Base-by-base conservation (phyloP, 1,140 invertebrate genomes). In the Hyles euphorbiae region DNA sequence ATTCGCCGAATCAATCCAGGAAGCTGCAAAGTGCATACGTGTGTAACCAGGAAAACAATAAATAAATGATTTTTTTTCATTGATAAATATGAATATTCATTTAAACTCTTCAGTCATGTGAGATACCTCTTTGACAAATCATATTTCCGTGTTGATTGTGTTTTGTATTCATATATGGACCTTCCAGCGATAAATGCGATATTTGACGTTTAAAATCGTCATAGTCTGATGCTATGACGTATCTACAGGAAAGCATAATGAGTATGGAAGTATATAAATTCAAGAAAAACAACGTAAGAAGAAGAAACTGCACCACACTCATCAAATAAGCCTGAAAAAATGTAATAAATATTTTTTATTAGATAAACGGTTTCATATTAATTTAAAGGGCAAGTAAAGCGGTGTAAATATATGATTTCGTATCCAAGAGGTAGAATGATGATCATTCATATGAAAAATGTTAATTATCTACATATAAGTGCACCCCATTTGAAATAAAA, bases 241-340 rank as follows among this genome's bases (percentile, higher is more conserved):
- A 89, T 67, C 75, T 70, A 58, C 88, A 90, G 0, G 83, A 81
- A 44, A 80, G 64, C 12, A 68, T 79, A 50, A 90, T 81, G 7
- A 90, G 59, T 53, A 89, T 68, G 1, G 76, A 81, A 2, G 85
- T 76, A 54, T 87, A 89, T 0, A 89, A 60, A 60, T 89, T 86
- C 34, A 88, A 64, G 61, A 88, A 82, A 61, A 88, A 83, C 12
- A 90, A 62, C 2, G 84, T 88, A 5, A 88, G 55, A 3, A 88
- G 70, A 33, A 87, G 57, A 57, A 86, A 89, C 65, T 90, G 87
- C 0, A 89, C 72, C 0, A 89, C 83, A 43, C 86, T 84, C 77
- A 88, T 83, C 9, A 87, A 58, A 45, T 88, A 83, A 10, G 85
- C 82, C 87, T 89, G 75, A 58, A 83, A 83, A 48, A 40, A 49